These are phyloP conservation scores for Collichthys lucidus DNA, from an alignment of 2,113 vertebrate genomes.

Conservation along the genomic window DNA sequence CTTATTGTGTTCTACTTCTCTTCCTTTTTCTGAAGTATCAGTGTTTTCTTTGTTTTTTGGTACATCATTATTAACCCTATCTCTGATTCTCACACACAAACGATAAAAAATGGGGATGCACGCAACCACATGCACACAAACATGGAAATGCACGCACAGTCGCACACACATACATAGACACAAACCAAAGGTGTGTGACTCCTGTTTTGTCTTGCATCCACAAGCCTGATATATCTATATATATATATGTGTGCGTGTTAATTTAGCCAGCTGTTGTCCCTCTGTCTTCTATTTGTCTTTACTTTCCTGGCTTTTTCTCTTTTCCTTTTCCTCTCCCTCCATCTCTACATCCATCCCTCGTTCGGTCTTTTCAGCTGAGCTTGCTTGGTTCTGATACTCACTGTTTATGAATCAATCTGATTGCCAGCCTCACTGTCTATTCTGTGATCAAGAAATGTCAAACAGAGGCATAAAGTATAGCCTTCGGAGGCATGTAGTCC, in stretches of 20 bases:
- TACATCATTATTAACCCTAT: constrained; percentile 90
- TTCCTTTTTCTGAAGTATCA: constrained; percentile 81
- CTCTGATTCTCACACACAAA: constrained; percentile 79
- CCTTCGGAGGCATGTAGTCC: constrained; percentile 59
- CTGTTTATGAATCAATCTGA: constrained; percentile 37
- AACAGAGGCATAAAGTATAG: constrained; percentile 77
- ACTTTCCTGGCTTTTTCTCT: neutral
- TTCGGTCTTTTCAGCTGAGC: constrained; percentile 58
- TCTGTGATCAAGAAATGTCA: constrained; percentile 72
- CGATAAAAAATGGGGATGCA: constrained; percentile 8
- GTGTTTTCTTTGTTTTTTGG: constrained; percentile 78
- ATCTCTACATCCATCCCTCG: constrained; percentile 11
- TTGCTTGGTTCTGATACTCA: constrained; percentile 67
- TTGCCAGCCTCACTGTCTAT: constrained; percentile 66
- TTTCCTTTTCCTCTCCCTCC: neutral
- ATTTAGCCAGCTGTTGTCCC: constrained; percentile 60
- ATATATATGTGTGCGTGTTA: constrained; percentile 38
- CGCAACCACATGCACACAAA: constrained; percentile 12
- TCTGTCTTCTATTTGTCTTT: constrained; percentile 32
- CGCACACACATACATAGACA: constrained; percentile 18
- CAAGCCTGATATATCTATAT: constrained; percentile 89
- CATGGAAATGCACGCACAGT: neutral
- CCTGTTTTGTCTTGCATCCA: constrained; percentile 89
- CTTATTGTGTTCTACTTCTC: constrained; percentile 81
- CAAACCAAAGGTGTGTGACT: constrained; percentile 82